Evolutionary conservation across 1,140 invertebrate species (phyloP).

Genomic region (Eumeta japonica): DNA sequence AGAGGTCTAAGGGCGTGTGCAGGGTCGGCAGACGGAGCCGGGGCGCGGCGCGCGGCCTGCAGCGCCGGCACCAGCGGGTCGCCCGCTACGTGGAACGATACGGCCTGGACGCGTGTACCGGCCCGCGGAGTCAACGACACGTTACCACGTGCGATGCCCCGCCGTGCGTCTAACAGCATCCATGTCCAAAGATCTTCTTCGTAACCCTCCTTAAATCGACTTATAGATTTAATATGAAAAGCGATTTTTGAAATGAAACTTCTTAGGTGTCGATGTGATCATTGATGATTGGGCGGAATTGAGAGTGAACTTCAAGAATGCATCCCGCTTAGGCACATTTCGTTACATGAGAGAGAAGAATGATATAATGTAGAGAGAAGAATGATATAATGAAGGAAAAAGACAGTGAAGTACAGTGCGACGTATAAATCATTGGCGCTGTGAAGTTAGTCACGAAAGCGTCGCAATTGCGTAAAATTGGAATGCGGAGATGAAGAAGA

Average conservation of each 20-base stretch:
- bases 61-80: constrained; percentile 35
- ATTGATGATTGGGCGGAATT: background rate
- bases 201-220: constrained; percentile 29
- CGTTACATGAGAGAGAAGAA: no score
- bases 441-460: no score
- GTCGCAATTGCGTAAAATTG: no score
- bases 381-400: no score
- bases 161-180: constrained; percentile 32
- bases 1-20: constrained; percentile 31
- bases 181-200: constrained; percentile 37
- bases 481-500: no score
- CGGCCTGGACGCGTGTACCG: constrained; percentile 20
- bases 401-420: no score
- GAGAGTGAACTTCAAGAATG: no score
- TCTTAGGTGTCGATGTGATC: background rate
- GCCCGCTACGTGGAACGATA: constrained; percentile 27
- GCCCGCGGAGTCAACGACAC: constrained; percentile 22
- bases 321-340: no score
- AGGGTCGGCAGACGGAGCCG: constrained; percentile 33
- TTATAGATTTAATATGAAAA: background rate
- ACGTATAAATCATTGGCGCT: no score
- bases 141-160: constrained; percentile 27
- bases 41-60: constrained; percentile 17
- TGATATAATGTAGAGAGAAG: no score
- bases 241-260: no score